Conservation (phyloP, 1,140 invertebrate genomes). For the Trinorchestia longiramus region DNA sequence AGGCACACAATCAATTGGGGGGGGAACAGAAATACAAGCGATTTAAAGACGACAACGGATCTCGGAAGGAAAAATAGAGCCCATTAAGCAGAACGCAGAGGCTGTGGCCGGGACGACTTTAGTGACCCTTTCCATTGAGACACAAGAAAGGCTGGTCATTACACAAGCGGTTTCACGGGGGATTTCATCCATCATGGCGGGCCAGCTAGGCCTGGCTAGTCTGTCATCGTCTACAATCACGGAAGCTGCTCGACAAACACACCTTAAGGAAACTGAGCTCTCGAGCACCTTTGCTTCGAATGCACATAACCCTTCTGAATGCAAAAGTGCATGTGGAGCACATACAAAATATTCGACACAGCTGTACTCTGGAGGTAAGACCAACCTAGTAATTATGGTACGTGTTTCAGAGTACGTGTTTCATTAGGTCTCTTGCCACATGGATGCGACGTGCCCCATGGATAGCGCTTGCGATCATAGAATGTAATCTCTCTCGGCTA, state of each 20-base stretch:
- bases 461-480: not conserved
- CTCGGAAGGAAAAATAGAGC: conserved; percentile 10
- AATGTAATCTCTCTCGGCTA: no score
- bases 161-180: conserved; percentile 38
- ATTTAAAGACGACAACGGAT: not conserved
- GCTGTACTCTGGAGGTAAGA: no score
- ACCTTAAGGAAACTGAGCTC: not conserved
- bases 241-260: not conserved
- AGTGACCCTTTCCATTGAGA: conserved; percentile 41
- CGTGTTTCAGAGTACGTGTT: no score
- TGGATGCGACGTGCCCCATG: not conserved
- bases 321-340: not conserved
- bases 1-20: not conserved
- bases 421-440: not conserved
- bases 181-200: conserved; percentile 35
- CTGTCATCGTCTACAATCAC: conserved; percentile 36
- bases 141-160: conserved; percentile 2
- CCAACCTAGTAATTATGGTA: no score
- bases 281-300: not conserved
- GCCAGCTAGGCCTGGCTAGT: not conserved
- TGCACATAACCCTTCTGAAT: not conserved
- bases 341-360: not conserved
- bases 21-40: not conserved
- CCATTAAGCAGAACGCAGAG: not conserved
- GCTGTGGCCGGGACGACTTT: not conserved